Evolutionary conservation across 2,888 invertebrate genomes (phyloP), one percentile per base, ranked within the genome.

Genomic region (Cryptophagus acutangulus): DNA sequence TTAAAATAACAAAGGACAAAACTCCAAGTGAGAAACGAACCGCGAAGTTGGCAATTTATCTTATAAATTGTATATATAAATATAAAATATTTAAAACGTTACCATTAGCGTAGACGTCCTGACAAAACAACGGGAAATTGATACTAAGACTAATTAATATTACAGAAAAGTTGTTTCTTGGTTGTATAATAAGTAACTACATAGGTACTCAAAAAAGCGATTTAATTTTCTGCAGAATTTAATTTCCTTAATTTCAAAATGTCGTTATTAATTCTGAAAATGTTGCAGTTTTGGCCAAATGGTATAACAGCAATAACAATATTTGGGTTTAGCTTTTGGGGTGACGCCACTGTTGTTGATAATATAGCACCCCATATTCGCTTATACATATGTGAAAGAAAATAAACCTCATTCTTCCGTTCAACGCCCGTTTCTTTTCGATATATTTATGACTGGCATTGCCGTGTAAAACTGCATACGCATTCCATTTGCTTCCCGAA

Each of bases 11-110:
- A 51, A 48, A 51, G 42, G 48, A 48, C 43, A 46, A 46, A 13
- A 48, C 40, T 46, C 45, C 41, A 48, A 34, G 38, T 47, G 54
- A 58, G 59, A 62, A 62, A 57, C 58, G 59, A 60, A 60, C 60
- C 60, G 57, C 55, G 58, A 61, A 61, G 59, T 57, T 58, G 58
- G 59, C 59, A 59, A 58, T 62, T 55, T 52, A 52, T 48, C 16
- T 16, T 16, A 15, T 26, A 3, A 8, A 13, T n/a, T 26, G n/a
- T 26, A 26, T n/a, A 8, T 3, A n/a, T n/a, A n/a, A n/a, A n/a
- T n/a, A n/a, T n/a, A n/a, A n/a, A n/a, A n/a, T n/a, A 26, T 26
- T n/a, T 26, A 26, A 26, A 26, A 26, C 12, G 10, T 12, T 26
- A 26, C 26, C 26, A 26, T 26, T 26, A 26, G 26, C 26, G 26